These are phyloP conservation scores for Hydrotaea diabolus DNA, from an alignment of 2,888 invertebrate genomes.

Conservation along the genomic window DNA sequence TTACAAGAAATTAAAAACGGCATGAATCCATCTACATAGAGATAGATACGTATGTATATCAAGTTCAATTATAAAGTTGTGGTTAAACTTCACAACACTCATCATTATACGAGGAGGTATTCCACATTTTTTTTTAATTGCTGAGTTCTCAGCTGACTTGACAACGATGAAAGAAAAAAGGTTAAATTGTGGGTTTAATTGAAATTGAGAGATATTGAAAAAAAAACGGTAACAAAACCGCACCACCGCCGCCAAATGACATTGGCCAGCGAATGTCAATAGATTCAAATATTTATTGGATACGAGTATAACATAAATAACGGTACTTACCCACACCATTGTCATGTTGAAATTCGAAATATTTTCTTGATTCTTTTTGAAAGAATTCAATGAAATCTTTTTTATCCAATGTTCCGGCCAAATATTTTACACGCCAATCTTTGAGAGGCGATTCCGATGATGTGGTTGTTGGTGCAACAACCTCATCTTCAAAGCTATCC, in stretches of 20 bases:
- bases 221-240: background rate
- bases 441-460: constrained; percentile 76
- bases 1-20: no score
- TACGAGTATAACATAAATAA: background rate
- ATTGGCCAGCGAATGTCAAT: background rate
- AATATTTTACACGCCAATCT: constrained; percentile 80
- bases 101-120: background rate
- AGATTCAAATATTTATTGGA: background rate
- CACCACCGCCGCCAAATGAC: background rate
- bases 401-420: constrained; percentile 76
- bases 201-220: background rate
- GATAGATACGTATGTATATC: constrained; percentile 27
- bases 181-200: constrained; percentile 4
- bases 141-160: background rate
- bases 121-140: background rate
- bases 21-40: no score
- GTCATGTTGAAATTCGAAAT: constrained; percentile 77
- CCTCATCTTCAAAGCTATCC: constrained; percentile 78
- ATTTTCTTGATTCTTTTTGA: constrained; percentile 78
- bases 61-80: constrained; percentile 58
- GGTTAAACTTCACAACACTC: constrained; percentile 22
- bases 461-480: constrained; percentile 73
- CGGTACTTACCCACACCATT: constrained; percentile 77
- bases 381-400: constrained; percentile 78
- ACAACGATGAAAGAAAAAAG: background rate